Conservation (phyloP, 2,888 invertebrate genomes). For the Amiota communis region DNA sequence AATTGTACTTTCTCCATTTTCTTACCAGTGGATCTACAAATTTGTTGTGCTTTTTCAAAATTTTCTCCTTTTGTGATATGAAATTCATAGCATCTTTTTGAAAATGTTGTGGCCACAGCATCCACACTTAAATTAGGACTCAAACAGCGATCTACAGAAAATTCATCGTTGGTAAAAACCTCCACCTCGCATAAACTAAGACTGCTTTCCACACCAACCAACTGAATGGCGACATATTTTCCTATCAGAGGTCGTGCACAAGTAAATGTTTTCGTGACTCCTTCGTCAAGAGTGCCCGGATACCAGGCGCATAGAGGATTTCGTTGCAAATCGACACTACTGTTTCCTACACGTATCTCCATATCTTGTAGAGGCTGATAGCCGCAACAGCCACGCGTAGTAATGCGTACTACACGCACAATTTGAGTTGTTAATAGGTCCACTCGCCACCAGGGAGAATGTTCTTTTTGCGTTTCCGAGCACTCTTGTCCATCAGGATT, state of each 20-base stretch:
- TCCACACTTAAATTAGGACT: slow-evolving; percentile 84
- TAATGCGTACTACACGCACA: slow-evolving; percentile 88
- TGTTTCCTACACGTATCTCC: slow-evolving; percentile 93
- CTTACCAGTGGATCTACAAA: slow-evolving; percentile 83
- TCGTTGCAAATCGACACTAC: slow-evolving; percentile 87
- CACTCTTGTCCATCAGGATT: slow-evolving; percentile 91
- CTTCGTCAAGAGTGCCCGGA: slow-evolving; percentile 93
- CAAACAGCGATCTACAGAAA: slow-evolving; percentile 88
- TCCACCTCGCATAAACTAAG: slow-evolving; percentile 93
- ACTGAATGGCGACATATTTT: slow-evolving; percentile 89
- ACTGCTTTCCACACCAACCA: slow-evolving; percentile 92
- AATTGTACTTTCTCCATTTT: background rate
- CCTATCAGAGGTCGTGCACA: slow-evolving; percentile 90
- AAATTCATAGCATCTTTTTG: slow-evolving; percentile 91
- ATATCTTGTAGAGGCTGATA: slow-evolving; percentile 91
- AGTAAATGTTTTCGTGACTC: slow-evolving; percentile 90
- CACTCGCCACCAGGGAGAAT: slow-evolving; percentile 95
- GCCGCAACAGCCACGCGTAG: slow-evolving; percentile 81
- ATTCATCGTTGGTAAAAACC: slow-evolving; percentile 92
- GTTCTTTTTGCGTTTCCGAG: slow-evolving; percentile 91
- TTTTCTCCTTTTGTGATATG: slow-evolving; percentile 86
- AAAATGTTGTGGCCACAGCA: slow-evolving; percentile 86
- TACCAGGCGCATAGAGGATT: slow-evolving; percentile 96
- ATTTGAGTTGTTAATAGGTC: slow-evolving; percentile 88
- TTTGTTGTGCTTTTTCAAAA: slow-evolving; percentile 85